Base-by-base conservation (phyloP, 2,888 invertebrate species). In the Drosophila bunnanda region DNA sequence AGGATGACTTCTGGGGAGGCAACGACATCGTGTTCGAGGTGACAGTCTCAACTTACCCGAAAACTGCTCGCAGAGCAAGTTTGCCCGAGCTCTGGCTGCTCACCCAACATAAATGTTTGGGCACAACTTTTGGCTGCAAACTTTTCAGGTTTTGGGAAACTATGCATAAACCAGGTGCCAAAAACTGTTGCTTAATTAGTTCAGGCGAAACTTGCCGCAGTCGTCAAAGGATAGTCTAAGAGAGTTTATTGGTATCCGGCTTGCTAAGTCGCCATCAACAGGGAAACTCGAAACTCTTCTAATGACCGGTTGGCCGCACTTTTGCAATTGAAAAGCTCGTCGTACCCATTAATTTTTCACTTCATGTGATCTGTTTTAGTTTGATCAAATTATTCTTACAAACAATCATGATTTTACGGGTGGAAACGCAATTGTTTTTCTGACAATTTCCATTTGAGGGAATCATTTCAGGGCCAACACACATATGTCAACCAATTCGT, bases 131-230 rank as follows among this genome's bases (percentile, higher is more conserved):
- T 80, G 70, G 70, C 61, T 58, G 48, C 36, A 77, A 88, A 83
- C 59, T 75, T 75, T 58, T 38, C 34, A 55, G 75, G 39, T 57
- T 66, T 67, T 22, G 46, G 20, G 22, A 34, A 59, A 69, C 43
- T 68, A 59, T 41, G 55, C 52, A 55, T 56, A 67, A 73, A 56
- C 56, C 72, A 82, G 82, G 70, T 85, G 86, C 72, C 77, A 76
- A 76, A 69, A 82, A 72, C 68, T 61, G 48, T 48, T 54, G 65
- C 67, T 60, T 86, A 83, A 83, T 80, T 83, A 82, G 83, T 79
- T 72, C 68, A 60, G 53, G n/a, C 30, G 13, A 44, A 74, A 46
- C 44, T 71, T 61, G 52, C 43, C 2, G 53, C 22, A 53, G 17
- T 67, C 22, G 38, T 66, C 53, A 36, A 32, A 20, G 43, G 44